These are phyloP conservation scores for Helarctos malayanus DNA, from an alignment of 2,797 vertebrate species.

Conservation along the genomic window DNA sequence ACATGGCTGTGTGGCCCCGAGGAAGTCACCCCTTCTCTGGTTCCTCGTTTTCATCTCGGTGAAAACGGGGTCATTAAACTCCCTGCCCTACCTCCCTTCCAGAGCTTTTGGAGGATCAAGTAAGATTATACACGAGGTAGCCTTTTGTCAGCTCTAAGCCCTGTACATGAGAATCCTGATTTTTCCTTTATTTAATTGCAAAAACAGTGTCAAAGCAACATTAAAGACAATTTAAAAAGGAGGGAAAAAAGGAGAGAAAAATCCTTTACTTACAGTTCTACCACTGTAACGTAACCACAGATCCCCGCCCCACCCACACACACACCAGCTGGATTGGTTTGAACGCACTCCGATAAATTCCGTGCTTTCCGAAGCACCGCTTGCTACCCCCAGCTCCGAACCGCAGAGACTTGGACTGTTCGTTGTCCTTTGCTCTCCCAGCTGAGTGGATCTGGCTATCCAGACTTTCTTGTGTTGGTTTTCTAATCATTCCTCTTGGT, in stretches of 20 bases:
- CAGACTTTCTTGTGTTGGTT: background rate
- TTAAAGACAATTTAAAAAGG: slow-evolving; percentile 15
- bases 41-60: background rate
- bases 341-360: background rate
- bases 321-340: rapidly evolving
- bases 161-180: background rate
- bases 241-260: background rate
- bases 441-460: background rate
- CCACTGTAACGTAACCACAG: rapidly evolving
- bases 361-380: rapidly evolving
- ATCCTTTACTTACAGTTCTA: background rate
- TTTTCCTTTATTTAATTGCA: slow-evolving; percentile 52
- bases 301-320: background rate
- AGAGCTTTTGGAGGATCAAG: background rate
- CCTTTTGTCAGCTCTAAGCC: background rate
- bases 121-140: background rate
- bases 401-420: rapidly evolving
- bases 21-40: background rate
- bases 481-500: background rate
- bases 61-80: background rate
- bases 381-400: too few relatives aligned
- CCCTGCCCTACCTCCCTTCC: background rate
- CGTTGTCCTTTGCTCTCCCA: background rate
- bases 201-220: background rate
- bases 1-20: background rate